A percentile compares a stretch with the other conserved stretches of the same genome.
Conservation (phyloP, 2,888 invertebrate genomes). For the Heliothis peltigera region DNA sequence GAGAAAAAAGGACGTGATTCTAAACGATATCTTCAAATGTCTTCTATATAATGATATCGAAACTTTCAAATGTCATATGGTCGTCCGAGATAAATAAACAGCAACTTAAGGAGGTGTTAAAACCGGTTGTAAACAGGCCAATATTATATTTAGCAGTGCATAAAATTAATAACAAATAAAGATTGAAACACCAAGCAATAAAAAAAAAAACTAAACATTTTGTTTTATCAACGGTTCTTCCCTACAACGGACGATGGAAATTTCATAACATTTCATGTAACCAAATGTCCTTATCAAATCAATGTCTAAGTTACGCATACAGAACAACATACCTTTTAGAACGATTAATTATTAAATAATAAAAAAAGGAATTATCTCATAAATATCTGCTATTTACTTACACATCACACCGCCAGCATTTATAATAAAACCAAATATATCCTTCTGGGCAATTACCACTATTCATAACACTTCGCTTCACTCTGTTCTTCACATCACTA, state of each 20-base stretch:
- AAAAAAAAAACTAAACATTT: too few species aligned
- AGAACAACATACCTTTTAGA: neutral
- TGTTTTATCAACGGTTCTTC: neutral
- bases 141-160: too few species aligned
- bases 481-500: slow-evolving; percentile 11
- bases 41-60: too few species aligned
- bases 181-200: too few species aligned
- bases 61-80: too few species aligned
- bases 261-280: neutral
- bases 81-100: too few species aligned
- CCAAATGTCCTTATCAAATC: neutral
- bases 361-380: neutral
- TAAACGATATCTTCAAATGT: too few species aligned
- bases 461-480: slow-evolving; percentile 26
- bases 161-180: too few species aligned
- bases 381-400: slow-evolving; percentile 20
- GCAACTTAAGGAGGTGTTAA: too few species aligned
- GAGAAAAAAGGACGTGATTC: too few species aligned
- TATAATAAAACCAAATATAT: slow-evolving; percentile 17
- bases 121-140: too few species aligned
- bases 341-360: neutral
- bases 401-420: slow-evolving; percentile 31
- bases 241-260: neutral
- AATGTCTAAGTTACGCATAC: neutral
- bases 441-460: slow-evolving; percentile 24